A percentile compares a stretch with the other conserved stretches of the same genome.
Evolutionary conservation across 2,888 invertebrate species (phyloP).

Genomic region (Leucophenga montana): DNA sequence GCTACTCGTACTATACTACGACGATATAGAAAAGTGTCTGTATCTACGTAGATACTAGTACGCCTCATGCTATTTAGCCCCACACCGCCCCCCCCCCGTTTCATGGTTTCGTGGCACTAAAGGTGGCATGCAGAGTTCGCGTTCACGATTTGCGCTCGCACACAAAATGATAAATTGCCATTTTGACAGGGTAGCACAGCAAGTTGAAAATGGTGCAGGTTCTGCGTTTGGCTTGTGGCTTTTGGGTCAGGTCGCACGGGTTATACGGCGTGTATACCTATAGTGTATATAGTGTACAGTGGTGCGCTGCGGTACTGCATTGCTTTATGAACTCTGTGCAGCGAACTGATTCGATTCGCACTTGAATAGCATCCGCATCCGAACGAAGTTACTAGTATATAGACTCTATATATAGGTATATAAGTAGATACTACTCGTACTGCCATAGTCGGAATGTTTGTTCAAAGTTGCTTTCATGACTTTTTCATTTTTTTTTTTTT

Average conservation of each 20-base stretch:
- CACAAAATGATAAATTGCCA: slow-evolving; percentile 67
- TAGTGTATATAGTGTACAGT: neutral
- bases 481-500: neutral
- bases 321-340: slow-evolving; percentile 25
- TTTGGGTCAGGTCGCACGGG: slow-evolving; percentile 2
- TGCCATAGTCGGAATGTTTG: too few species aligned
- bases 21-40: too few species aligned
- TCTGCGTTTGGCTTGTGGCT: slow-evolving; percentile 15
- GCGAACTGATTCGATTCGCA: slow-evolving; percentile 20
- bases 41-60: too few species aligned
- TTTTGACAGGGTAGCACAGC: slow-evolving; percentile 55
- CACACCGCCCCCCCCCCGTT: too few species aligned
- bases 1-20: too few species aligned
- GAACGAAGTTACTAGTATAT: too few species aligned
- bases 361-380: slow-evolving; percentile 3
- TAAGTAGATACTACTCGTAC: too few species aligned
- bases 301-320: neutral
- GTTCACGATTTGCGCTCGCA: too few species aligned
- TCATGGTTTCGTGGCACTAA: neutral
- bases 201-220: neutral
- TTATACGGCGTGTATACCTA: neutral
- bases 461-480: neutral
- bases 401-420: too few species aligned
- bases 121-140: neutral
- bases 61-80: too few species aligned